Evolutionary conservation across 2,888 invertebrate genomes (phyloP), one percentile per base, ranked within the genome.

Genomic region (Diadromus collaris): DNA sequence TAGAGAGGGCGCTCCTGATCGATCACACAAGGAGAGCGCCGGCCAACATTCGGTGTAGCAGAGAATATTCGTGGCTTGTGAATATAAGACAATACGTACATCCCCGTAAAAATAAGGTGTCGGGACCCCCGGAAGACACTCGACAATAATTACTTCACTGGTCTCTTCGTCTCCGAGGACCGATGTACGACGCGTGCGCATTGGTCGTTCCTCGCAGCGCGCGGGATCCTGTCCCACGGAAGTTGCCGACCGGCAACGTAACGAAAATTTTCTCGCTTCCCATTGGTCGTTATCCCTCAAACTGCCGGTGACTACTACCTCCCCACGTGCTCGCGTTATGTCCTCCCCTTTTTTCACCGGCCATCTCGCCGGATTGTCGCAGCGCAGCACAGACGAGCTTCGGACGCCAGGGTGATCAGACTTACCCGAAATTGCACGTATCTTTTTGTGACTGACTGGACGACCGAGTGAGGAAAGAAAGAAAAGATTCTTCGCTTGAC

Each of bases 201-300:
- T 63, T 27, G 7, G 41, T 27, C n/a, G 41, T 27, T 9, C 27
- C 27, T n/a, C 16, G 27, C 27, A 41, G 10, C 19, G 10, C 19
- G 5, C 63, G 41, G 24, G 27, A 54, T 24, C 27, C 27, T 27
- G 2, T 16, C n/a, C 29, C 29, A 32, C 60, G 67, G 46, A 61
- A 76, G 63, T 63, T 32, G 10, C 32, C n/a, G 34, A 69, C 34
- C 56, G 56, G 56, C 27, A n/a, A 60, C 10, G 19, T 6, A 29
- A 16, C 7, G 16, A 27, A 16, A n/a, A 24, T 27, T 21, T 54
- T n/a, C 51, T 38, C 38, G 67, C 34, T 67, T 16, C 21, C 65
- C 7, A 65, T 65, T 65, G 65, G 65, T 34, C 16, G 6, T 32
- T 2, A 46, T 7, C 13, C 65, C 34, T 21, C 48, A 7, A 54